Conservation (phyloP, 2,113 vertebrate genomes). For the Ptychochromis oligacanthus region DNA sequence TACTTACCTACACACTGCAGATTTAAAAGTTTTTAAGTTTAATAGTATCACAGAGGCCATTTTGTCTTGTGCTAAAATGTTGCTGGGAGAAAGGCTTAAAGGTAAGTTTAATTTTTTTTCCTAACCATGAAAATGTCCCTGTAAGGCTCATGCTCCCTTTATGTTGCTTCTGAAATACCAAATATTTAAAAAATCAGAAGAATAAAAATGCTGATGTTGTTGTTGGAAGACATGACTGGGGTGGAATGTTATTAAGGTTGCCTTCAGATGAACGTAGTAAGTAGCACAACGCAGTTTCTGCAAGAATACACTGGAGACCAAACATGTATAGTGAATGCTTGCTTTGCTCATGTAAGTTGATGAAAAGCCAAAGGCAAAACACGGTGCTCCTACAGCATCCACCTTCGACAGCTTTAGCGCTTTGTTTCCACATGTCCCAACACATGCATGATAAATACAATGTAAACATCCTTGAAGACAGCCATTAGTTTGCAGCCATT, state of each 20-base stretch:
- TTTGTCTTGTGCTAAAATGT: constrained; percentile 8
- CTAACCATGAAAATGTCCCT: neutral
- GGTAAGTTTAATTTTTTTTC: constrained; percentile 51
- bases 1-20: neutral
- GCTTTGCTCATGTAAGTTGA: neutral
- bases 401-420: constrained; percentile 26
- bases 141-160: neutral
- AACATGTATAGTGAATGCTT: neutral
- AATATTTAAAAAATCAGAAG: neutral
- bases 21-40: neutral
- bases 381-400: neutral
- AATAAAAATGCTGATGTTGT: neutral
- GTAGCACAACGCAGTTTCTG: constrained; percentile 28
- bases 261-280: constrained; percentile 55
- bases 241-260: constrained; percentile 8
- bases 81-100: constrained; percentile 1
- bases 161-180: neutral
- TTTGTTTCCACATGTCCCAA: constrained; percentile 23
- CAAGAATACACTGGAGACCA: constrained; percentile 6
- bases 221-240: neutral
- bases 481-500: neutral
- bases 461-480: constrained; percentile 18
- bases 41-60: neutral
- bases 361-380: constrained; percentile 13
- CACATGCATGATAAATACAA: constrained; percentile 32